Percentiles rank a stretch among this genome's conserved stretches.
Evolutionary conservation across 2,888 invertebrate genomes (phyloP).

Genomic region (Amphipoea oculea): DNA sequence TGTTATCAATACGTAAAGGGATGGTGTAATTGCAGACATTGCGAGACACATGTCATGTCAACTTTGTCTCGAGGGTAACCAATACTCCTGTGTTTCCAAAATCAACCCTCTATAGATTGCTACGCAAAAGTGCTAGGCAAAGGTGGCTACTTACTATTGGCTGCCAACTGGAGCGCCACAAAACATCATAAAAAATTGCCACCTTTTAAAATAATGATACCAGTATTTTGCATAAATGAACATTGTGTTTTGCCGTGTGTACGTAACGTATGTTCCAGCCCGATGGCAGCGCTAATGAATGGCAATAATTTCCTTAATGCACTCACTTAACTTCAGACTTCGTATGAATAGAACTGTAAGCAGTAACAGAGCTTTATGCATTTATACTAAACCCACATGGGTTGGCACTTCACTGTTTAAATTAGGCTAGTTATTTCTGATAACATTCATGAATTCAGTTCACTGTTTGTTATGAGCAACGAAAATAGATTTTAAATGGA

Average conservation of each 20-base stretch:
- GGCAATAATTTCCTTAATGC: conserved; percentile 60
- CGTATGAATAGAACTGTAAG: conserved; percentile 54
- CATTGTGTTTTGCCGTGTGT: conserved; percentile 10
- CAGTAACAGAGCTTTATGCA: conserved; percentile 45
- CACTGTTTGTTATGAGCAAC: conserved; percentile 1
- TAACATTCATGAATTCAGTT: conserved; percentile 34
- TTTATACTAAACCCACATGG: conserved; percentile 42
- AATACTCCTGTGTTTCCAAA: neutral
- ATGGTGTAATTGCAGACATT: conserved; percentile 11
- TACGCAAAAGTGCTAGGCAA: neutral
- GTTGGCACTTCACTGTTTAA: conserved; percentile 42
- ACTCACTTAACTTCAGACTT: conserved; percentile 59
- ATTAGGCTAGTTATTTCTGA: conserved; percentile 39
- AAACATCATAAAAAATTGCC: neutral
- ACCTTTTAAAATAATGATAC: neutral
- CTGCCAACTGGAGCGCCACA: neutral
- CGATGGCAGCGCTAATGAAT: conserved; percentile 42
- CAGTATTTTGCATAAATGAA: neutral
- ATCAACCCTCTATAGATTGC: neutral
- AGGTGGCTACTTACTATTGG: neutral
- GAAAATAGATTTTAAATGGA: conserved; percentile 15
- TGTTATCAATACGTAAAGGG: neutral
- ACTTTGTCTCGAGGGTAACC: conserved; percentile 12
- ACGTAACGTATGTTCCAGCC: conserved; percentile 43
- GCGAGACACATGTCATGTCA: neutral